Evolutionary conservation across 2,888 invertebrate genomes (phyloP).

Genomic region (Tineola bisselliella): DNA sequence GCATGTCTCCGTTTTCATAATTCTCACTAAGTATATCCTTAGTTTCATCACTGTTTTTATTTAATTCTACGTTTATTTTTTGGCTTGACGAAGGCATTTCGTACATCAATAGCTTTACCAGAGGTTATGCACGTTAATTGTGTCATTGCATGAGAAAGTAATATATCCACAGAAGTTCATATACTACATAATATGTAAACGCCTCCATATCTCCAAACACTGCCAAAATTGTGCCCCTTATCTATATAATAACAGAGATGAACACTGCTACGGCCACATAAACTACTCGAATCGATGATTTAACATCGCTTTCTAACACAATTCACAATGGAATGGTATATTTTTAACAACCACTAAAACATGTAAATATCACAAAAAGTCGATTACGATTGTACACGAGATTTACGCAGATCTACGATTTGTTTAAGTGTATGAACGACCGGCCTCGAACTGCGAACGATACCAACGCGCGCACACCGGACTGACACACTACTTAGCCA

Average conservation of each 20-base stretch:
- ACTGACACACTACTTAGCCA: conserved; percentile 35
- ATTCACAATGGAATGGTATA: not conserved
- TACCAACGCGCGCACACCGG: conserved; percentile 40
- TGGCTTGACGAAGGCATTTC: conserved; percentile 56
- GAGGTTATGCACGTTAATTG: not conserved
- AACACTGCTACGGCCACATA: not conserved
- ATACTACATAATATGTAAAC: not conserved
- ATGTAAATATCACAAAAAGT: conserved; percentile 31
- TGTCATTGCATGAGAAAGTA: not conserved
- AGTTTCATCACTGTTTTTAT: conserved; percentile 40
- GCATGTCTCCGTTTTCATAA: conserved; percentile 27
- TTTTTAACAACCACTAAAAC: not conserved
- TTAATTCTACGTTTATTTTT: conserved; percentile 51
- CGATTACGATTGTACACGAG: conserved; percentile 43
- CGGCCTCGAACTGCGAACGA: conserved; percentile 49
- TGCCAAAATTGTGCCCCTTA: not conserved
- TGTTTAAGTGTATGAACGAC: conserved; percentile 37
- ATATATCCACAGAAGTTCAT: not conserved
- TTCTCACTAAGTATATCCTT: conserved; percentile 33
- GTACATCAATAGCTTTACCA: conserved; percentile 1
- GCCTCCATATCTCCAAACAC: not conserved
- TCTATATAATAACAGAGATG: conserved; percentile 3
- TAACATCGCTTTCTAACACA: not conserved
- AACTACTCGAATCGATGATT: not conserved
- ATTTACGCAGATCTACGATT: conserved; percentile 20